Conservation (phyloP, 1,140 invertebrate genomes). For the Diorhabda carinulata region DNA sequence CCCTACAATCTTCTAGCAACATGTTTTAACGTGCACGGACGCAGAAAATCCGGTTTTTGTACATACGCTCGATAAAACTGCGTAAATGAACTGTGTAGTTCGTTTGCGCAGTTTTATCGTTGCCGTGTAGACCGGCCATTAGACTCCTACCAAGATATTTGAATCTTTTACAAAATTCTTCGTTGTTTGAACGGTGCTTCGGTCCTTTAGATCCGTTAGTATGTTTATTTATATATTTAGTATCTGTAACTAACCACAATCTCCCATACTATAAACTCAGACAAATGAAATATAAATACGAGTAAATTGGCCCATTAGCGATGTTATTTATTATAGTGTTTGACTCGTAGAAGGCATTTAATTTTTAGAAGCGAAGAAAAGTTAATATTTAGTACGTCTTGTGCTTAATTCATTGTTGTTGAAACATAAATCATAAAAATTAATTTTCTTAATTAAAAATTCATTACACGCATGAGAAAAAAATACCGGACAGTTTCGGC, state of each 20-base stretch:
- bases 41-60: too few species aligned
- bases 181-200: too few species aligned
- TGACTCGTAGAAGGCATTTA: neutral
- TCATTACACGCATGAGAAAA: neutral
- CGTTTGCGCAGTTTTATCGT: too few species aligned
- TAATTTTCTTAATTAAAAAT: slow-evolving; percentile 3
- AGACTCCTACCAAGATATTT: too few species aligned
- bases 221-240: too few species aligned
- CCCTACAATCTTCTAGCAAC: too few species aligned
- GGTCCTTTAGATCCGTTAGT: too few species aligned
- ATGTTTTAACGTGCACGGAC: too few species aligned
- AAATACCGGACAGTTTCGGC: neutral
- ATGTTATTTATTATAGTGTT: neutral
- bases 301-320: neutral
- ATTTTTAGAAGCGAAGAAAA: neutral
- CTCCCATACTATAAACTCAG: neutral
- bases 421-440: neutral
- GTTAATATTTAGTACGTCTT: neutral
- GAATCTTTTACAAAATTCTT: too few species aligned
- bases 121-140: too few species aligned
- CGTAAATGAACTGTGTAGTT: too few species aligned
- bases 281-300: slow-evolving; percentile 1
- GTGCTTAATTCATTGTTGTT: neutral
- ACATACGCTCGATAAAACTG: too few species aligned
- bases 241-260: neutral